Percentiles rank a stretch among this genome's conserved stretches.
These are phyloP conservation scores for Ceratosolen fusciceps DNA, from an alignment of 1,140 invertebrate genomes.

Conservation along the genomic window DNA sequence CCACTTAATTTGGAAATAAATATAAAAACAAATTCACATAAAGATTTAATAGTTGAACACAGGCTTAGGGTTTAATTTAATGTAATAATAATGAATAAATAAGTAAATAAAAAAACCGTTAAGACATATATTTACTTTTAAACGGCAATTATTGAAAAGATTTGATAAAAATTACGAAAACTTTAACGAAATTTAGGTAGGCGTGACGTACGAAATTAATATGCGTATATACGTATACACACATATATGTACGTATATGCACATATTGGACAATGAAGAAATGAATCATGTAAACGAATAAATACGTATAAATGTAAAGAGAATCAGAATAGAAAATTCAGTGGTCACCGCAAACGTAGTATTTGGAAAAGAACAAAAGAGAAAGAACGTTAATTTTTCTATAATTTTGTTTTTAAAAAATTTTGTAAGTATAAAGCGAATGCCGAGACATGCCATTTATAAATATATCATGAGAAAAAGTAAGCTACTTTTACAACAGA, in stretches of 20 bases:
- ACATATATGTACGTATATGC: too few species aligned
- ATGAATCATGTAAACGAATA: too few species aligned
- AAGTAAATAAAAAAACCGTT: too few species aligned
- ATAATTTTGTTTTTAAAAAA: too few species aligned
- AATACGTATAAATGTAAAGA: too few species aligned
- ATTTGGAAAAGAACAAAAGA: conserved; percentile 1
- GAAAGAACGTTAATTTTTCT: too few species aligned
- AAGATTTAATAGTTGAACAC: neutral
- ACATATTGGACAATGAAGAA: too few species aligned
- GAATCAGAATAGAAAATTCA: conserved; percentile 39
- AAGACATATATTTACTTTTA: neutral
- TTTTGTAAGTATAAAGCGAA: conserved; percentile 47
- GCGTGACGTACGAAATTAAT: neutral
- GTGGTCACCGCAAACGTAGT: conserved; percentile 40
- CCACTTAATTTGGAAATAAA: conserved; percentile 41
- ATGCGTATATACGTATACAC: too few species aligned
- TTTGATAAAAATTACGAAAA: neutral
- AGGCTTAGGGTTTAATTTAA: neutral
- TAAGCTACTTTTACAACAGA: conserved; percentile 44
- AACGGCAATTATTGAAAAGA: neutral
- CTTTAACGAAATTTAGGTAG: neutral
- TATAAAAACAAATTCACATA: neutral
- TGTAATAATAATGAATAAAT: neutral
- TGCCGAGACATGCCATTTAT: too few species aligned
- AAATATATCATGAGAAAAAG: conserved; percentile 11